Evolutionary conservation across 1,140 invertebrate genomes (phyloP).

Genomic region (Aphis gossypii): DNA sequence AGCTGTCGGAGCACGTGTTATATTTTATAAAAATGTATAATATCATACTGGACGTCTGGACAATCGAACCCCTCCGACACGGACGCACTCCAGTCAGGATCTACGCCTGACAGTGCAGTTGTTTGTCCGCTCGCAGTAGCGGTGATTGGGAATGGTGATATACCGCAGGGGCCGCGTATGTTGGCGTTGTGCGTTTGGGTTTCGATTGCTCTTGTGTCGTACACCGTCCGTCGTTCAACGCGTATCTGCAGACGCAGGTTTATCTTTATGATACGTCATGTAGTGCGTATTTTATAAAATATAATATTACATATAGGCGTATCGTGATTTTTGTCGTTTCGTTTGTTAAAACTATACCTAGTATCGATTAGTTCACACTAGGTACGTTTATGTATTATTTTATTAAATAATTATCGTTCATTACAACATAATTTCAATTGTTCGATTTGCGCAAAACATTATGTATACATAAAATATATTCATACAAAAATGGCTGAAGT

Average conservation of each 20-base stretch:
- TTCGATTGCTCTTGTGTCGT: neutral
- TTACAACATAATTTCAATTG: neutral
- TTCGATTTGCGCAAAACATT: neutral
- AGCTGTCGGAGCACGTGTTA: neutral
- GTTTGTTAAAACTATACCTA: neutral
- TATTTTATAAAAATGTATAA: too few species aligned
- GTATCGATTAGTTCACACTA: neutral
- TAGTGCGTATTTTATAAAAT: neutral
- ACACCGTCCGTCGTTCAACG: neutral
- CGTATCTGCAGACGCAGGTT: neutral
- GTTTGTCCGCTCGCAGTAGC: neutral
- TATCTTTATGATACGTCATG: neutral
- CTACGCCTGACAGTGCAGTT: neutral
- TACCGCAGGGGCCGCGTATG: neutral
- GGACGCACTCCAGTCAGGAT: neutral
- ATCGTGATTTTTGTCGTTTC: neutral
- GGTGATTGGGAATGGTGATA: neutral
- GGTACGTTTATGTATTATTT: neutral
- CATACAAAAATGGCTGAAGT: conserved; percentile 23
- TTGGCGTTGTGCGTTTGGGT: neutral
- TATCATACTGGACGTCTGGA: neutral
- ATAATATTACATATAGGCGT: neutral
- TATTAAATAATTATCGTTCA: neutral
- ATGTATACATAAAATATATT: neutral
- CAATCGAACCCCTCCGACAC: neutral